Evolutionary conservation across 2,797 vertebrate species (phyloP).

Genomic region (Channa striata): DNA sequence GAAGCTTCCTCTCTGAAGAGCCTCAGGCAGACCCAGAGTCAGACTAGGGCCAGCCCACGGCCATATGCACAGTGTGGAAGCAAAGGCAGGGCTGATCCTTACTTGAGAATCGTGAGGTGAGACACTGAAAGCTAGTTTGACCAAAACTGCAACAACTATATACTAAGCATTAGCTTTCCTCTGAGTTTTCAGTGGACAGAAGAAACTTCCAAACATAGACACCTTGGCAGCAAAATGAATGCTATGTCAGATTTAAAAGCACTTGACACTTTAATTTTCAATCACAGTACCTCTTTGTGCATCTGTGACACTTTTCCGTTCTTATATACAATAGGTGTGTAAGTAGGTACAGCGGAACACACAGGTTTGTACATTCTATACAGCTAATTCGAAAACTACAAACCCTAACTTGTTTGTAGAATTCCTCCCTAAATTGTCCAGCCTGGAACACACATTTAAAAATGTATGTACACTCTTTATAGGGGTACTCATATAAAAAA

Average conservation of each 20-base stretch:
- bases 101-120: slow-evolving; percentile 33
- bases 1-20: slow-evolving; percentile 59
- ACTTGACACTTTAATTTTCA: background rate
- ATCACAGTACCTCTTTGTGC: background rate
- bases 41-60: slow-evolving; percentile 49
- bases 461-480: no score
- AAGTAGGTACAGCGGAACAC: no score
- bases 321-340: no score
- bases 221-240: background rate
- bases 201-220: slow-evolving; percentile 6
- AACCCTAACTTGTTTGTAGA: no score
- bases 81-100: slow-evolving; percentile 11
- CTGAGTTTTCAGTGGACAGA: background rate
- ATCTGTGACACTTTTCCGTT: no score
- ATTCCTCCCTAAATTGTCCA: no score
- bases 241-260: background rate
- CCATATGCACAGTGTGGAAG: slow-evolving; percentile 44
- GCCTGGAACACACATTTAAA: no score
- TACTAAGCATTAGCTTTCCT: background rate
- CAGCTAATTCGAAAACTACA: no score
- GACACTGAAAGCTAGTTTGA: slow-evolving; percentile 20
- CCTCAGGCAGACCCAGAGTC: slow-evolving; percentile 52
- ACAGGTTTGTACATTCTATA: no score
- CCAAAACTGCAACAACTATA: background rate
- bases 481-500: background rate